phyloP scores from a whole-genome alignment of 2,797 vertebrate species.

The Silurus aristotelis region DNA sequence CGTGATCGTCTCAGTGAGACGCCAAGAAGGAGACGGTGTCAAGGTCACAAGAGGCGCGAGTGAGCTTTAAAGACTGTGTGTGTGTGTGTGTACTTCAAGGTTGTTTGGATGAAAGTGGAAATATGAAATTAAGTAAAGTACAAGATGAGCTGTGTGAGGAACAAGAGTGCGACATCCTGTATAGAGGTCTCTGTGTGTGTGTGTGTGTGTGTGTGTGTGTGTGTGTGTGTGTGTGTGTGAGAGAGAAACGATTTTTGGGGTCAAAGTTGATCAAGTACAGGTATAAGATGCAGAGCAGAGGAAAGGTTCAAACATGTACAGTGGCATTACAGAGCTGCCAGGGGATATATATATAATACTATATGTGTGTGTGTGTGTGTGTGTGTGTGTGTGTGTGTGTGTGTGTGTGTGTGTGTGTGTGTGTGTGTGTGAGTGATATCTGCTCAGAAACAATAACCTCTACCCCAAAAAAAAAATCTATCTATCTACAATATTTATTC shows the following conservation, averaged over 20 bases:
- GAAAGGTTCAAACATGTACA: conserved; percentile 8
- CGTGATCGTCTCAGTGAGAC: conserved; percentile 43
- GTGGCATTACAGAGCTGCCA: neutral
- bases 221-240: neutral
- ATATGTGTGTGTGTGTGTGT: no score
- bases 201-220: neutral
- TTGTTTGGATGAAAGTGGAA: conserved; percentile 23
- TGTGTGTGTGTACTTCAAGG: conserved; percentile 41
- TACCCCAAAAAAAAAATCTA: conserved; percentile 16
- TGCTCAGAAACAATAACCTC: conserved; percentile 57
- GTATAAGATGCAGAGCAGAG: neutral
- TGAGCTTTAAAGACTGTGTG: neutral
- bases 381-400: no score
- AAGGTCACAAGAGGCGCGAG: conserved; percentile 38
- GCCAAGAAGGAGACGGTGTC: conserved; percentile 5
- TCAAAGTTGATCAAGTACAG: neutral
- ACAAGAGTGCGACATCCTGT: neutral
- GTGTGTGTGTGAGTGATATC: neutral
- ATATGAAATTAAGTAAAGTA: neutral
- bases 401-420: neutral
- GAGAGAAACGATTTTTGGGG: neutral
- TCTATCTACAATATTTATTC: neutral
- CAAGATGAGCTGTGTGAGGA: neutral
- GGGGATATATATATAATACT: no score
- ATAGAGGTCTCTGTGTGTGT: neutral